Evolutionary conservation across 2,113 vertebrate genomes (phyloP).

Genomic region (Conger conger): DNA sequence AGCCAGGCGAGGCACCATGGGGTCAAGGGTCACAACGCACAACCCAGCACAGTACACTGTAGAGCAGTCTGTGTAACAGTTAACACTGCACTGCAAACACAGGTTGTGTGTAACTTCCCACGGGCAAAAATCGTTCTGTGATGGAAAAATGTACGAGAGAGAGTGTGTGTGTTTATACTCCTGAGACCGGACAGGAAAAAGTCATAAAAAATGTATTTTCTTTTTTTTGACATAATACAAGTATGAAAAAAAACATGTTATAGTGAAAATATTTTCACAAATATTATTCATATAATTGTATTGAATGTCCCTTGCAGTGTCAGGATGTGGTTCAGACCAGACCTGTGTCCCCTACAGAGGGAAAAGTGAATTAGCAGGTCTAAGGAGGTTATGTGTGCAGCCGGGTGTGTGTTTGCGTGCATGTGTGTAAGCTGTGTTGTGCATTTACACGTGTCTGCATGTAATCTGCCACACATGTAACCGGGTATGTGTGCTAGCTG

Average conservation of each 20-base stretch:
- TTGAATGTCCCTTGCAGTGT: background rate
- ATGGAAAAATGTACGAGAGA: too few species aligned
- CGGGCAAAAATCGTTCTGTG: too few species aligned
- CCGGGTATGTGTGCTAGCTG: background rate
- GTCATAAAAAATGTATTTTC: too few species aligned
- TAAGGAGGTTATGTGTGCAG: background rate
- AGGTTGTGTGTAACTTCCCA: background rate
- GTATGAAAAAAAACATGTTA: too few species aligned
- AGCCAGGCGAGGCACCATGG: slow-evolving; percentile 22
- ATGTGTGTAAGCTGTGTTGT: background rate
- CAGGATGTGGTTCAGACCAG: background rate
- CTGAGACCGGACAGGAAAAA: too few species aligned
- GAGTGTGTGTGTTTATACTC: too few species aligned
- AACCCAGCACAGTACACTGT: background rate
- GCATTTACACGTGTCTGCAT: too few species aligned
- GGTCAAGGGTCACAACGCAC: background rate
- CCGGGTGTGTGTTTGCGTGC: background rate
- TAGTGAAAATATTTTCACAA: too few species aligned
- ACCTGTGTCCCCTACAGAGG: too few species aligned
- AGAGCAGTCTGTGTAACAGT: background rate
- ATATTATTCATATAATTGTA: too few species aligned
- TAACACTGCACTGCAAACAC: background rate
- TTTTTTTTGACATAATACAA: too few species aligned
- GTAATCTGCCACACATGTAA: background rate
- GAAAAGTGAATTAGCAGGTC: too few species aligned